These are phyloP conservation scores for Ceratotherium simum DNA, from an alignment of 2,113 vertebrate species.

Conservation along the genomic window DNA sequence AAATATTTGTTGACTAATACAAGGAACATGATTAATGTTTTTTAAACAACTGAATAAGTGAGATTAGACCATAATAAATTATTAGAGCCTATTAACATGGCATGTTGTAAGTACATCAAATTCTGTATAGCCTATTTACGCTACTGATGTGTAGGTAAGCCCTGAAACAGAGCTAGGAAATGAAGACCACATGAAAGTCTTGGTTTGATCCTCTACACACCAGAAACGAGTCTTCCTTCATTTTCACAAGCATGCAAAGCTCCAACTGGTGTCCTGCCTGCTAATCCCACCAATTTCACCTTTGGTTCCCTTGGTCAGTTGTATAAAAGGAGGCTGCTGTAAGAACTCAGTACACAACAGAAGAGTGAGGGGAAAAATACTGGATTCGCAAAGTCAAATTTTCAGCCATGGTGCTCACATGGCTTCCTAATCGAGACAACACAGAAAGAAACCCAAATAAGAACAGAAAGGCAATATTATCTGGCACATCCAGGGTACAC, in stretches of 20 bases:
- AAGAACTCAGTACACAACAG: not conserved
- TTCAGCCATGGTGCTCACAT: not conserved
- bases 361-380: not conserved
- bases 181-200: not conserved
- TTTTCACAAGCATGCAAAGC: not conserved
- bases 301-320: conserved; percentile 1
- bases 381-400: conserved; percentile 11
- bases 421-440: conserved; percentile 29
- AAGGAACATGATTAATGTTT: not conserved
- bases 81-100: not conserved
- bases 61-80: conserved; percentile 17
- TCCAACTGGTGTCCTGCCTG: not conserved
- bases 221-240: not conserved
- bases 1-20: conserved; percentile 32
- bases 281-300: conserved; percentile 28
- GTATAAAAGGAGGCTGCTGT: not conserved
- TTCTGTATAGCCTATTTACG: not conserved
- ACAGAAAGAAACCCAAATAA: conserved; percentile 36
- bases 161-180: not conserved
- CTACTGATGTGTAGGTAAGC: not conserved
- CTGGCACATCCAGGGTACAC: not conserved
- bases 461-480: not conserved
- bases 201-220: not conserved
- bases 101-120: not conserved
- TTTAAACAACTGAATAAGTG: conserved; percentile 23